phyloP scores from a whole-genome alignment of 2,888 invertebrate genomes.

The Eupithecia insigniata region DNA sequence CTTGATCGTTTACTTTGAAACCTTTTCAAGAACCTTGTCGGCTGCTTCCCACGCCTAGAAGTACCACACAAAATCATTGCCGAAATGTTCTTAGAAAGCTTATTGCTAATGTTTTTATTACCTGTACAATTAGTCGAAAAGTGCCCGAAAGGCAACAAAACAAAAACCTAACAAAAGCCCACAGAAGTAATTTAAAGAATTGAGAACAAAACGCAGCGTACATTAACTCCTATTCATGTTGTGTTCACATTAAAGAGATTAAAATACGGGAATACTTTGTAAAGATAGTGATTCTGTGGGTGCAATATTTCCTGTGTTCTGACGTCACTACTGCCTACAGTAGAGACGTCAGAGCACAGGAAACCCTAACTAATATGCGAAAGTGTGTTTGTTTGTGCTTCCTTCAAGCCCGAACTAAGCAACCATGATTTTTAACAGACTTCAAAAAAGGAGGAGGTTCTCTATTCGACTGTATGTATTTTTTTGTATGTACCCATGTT shows the following conservation, averaged over 20 bases:
- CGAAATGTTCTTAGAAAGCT: constrained; percentile 30
- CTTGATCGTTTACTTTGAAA: constrained; percentile 23
- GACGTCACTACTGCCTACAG: constrained; percentile 2
- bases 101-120: constrained; percentile 26
- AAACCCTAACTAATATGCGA: too few species aligned
- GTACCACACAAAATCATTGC: constrained; percentile 7
- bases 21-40: constrained; percentile 19
- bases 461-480: too few species aligned
- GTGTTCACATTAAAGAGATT: constrained; percentile 16
- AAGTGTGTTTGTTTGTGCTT: too few species aligned
- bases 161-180: constrained; percentile 9
- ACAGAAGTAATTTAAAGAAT: constrained; percentile 15
- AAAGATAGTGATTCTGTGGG: constrained; percentile 15
- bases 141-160: neutral
- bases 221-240: constrained; percentile 21
- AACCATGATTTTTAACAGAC: too few species aligned
- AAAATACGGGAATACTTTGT: constrained; percentile 15
- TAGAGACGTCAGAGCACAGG: too few species aligned
- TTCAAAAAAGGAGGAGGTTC: too few species aligned
- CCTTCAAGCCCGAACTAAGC: too few species aligned
- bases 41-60: constrained; percentile 23
- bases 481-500: too few species aligned
- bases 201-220: constrained; percentile 15
- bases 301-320: constrained; percentile 24
- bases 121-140: constrained; percentile 20